Conservation (phyloP, 2,113 vertebrate species). For the Todiramphus saurophagus region DNA sequence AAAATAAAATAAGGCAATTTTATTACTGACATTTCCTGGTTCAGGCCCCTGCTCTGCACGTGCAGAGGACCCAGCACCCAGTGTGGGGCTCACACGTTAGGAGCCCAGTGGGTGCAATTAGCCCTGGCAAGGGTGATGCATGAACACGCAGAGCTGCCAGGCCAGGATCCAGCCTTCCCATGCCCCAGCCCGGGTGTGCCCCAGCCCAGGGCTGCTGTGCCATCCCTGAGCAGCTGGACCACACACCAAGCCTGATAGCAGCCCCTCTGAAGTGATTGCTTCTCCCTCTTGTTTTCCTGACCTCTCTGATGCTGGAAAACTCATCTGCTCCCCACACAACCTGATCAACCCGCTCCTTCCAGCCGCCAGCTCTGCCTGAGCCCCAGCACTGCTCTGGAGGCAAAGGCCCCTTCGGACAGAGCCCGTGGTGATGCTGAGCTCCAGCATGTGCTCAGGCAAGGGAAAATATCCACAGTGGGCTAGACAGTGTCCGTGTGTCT, state of each 20-base stretch:
- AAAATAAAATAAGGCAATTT: neutral
- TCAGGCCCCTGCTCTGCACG: neutral
- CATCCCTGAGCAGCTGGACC: neutral
- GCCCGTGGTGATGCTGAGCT: neutral
- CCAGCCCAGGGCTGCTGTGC: fast-evolving
- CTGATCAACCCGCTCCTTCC: fast-evolving
- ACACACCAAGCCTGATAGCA: neutral
- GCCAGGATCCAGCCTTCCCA: neutral
- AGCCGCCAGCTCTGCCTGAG: fast-evolving
- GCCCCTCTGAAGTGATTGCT: fast-evolving
- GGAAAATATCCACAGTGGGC: fast-evolving
- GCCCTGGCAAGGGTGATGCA: no score
- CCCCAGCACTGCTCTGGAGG: fast-evolving
- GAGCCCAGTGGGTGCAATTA: neutral
- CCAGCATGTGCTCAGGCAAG: neutral
- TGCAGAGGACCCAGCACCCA: neutral
- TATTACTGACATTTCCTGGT: fast-evolving
- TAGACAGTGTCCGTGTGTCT: neutral
- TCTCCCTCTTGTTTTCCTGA: neutral
- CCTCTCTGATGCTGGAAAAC: neutral
- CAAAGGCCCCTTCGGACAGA: neutral
- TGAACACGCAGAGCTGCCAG: neutral
- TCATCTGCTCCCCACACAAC: neutral
- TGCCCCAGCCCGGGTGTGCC: neutral
- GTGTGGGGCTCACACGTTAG: fast-evolving